These are phyloP conservation scores for Axis porcinus DNA, from an alignment of 2,113 vertebrate species.

Conservation along the genomic window DNA sequence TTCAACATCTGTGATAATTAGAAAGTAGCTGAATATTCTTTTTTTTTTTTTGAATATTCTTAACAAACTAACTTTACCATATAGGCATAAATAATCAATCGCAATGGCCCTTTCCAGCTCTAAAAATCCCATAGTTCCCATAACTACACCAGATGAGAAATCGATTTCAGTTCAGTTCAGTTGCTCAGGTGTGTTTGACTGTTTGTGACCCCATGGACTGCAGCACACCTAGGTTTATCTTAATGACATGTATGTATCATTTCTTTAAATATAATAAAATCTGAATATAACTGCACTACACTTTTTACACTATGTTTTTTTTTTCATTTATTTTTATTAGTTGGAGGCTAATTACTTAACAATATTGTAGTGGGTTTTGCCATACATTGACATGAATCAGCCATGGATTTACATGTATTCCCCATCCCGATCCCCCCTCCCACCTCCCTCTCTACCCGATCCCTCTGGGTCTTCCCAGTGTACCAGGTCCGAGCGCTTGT, in stretches of 20 bases:
- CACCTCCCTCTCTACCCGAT: too few species aligned
- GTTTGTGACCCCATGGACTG: not conserved
- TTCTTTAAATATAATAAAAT: not conserved
- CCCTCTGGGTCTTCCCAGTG: too few species aligned
- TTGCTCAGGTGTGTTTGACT: not conserved
- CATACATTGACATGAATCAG: too few species aligned
- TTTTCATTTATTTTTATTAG: too few species aligned
- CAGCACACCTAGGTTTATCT: not conserved
- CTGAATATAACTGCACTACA: not conserved
- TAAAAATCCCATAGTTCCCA: not conserved
- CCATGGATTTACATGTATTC: too few species aligned
- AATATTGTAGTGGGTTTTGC: too few species aligned
- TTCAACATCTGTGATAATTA: not conserved
- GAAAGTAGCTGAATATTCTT: not conserved
- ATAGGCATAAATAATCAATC: not conserved
- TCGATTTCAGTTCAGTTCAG: not conserved
- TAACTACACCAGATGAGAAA: not conserved
- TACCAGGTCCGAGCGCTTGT: too few species aligned
- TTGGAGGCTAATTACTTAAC: too few species aligned
- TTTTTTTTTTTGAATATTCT: not conserved
- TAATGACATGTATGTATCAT: not conserved
- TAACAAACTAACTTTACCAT: not conserved
- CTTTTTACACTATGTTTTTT: not conserved
- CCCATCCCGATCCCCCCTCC: too few species aligned
- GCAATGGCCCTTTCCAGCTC: not conserved